These are phyloP conservation scores for Mimas tiliae DNA, from an alignment of 2,888 invertebrate genomes.

Conservation along the genomic window DNA sequence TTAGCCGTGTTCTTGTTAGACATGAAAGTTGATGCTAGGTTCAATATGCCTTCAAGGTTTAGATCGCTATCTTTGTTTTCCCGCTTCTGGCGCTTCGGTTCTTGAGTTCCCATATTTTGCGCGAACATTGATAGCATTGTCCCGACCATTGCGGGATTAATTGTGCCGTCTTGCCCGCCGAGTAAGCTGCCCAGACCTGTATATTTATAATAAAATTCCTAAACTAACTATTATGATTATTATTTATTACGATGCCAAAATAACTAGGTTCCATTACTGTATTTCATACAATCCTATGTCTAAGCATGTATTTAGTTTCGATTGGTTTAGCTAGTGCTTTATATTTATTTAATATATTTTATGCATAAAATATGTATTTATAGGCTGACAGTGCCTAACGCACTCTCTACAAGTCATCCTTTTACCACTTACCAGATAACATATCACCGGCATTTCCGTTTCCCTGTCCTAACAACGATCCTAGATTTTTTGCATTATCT, in stretches of 20 bases:
- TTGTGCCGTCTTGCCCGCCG: constrained; percentile 84
- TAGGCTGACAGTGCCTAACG: too few relatives aligned
- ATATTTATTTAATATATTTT: too few relatives aligned
- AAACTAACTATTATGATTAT: not conserved
- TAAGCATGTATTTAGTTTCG: too few relatives aligned
- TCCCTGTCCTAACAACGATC: constrained; percentile 65
- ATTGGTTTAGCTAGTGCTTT: too few relatives aligned
- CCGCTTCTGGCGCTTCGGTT: constrained; percentile 60
- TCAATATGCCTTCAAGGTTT: constrained; percentile 81
- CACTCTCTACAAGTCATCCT: not conserved
- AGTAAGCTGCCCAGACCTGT: constrained; percentile 82
- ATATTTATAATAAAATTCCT: not conserved
- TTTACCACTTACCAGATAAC: constrained; percentile 65
- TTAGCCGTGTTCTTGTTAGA: constrained; percentile 72
- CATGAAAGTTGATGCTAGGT: constrained; percentile 83
- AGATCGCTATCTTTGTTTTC: constrained; percentile 66
- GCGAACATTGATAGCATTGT: constrained; percentile 78
- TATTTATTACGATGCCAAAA: not conserved
- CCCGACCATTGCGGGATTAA: constrained; percentile 82
- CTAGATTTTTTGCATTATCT: constrained; percentile 85
- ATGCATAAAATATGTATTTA: too few relatives aligned
- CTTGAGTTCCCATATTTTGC: constrained; percentile 62
- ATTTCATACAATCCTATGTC: too few relatives aligned
- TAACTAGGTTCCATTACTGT: too few relatives aligned
- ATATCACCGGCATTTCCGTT: constrained; percentile 73